These are phyloP conservation scores for Saccostrea cuccullata DNA, from an alignment of 1,140 invertebrate genomes.

Conservation along the genomic window DNA sequence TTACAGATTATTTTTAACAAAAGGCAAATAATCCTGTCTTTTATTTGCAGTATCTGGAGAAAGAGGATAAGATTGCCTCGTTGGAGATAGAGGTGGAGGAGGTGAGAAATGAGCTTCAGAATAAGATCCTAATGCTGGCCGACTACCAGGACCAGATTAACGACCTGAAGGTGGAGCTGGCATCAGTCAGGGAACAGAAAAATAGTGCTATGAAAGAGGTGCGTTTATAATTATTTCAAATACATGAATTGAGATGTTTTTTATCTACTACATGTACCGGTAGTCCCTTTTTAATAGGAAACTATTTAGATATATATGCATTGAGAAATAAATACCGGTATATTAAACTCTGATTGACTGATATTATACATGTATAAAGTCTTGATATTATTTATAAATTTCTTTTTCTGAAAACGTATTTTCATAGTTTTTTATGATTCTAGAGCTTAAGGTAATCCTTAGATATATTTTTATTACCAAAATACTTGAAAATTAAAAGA, in stretches of 20 bases:
- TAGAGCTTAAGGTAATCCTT: not conserved
- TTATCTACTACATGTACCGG: no score
- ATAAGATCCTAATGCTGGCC: slow-evolving; percentile 64
- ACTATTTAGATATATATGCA: no score
- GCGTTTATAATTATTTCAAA: not conserved
- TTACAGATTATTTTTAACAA: not conserved
- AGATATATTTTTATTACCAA: not conserved
- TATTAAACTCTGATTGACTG: no score
- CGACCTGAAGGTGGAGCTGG: slow-evolving; percentile 72
- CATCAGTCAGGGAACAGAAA: slow-evolving; percentile 73
- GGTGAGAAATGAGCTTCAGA: slow-evolving; percentile 65
- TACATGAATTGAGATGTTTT: no score
- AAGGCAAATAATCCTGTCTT: not conserved
- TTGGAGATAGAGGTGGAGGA: slow-evolving; percentile 75
- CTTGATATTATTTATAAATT: no score
- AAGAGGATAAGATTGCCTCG: slow-evolving; percentile 71
- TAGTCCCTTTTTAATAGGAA: no score
- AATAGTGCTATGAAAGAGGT: slow-evolving; percentile 75
- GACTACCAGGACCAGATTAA: slow-evolving; percentile 71
- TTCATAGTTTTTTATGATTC: no score
- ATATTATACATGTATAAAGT: no score
- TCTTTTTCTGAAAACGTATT: no score
- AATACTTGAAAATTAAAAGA: not conserved
- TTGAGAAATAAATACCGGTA: no score
- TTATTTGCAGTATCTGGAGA: slow-evolving; percentile 65